Base-by-base conservation (phyloP, 2,888 invertebrate genomes). In the Lamellibrachia satsuma region DNA sequence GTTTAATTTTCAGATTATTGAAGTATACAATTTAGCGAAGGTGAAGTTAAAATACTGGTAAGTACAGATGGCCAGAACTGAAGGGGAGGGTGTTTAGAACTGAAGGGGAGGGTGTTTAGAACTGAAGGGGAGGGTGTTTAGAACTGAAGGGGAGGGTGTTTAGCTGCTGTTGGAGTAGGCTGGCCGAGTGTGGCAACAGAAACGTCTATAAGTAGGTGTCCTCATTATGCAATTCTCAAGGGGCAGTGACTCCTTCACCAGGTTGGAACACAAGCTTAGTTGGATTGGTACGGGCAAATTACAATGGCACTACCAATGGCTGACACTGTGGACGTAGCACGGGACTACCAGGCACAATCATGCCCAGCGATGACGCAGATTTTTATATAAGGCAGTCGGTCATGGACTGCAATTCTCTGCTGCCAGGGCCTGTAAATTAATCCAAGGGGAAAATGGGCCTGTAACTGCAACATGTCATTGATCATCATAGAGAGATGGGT, bases 41-140 rank as follows among this genome's bases (percentile, higher is more conserved):
- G 98, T 99, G 94, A 99, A 99, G 97, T 98, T 99, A 96, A 99
- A 98, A 97, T 99, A 99, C 97, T 98, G 98, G 98, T 98, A 97
- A 97, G 98, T 97, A 11, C 60, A 60, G 9, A 2, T 15, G 22
- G 2, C 60, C 9, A 60, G 60, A 60, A 60, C 60, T 60, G 94
- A 91, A 22, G n/a, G 60, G 51, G 22, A 91, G 22, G 27, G 22
- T 51, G 75, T 92, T 27, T 92, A 7, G n/a, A 90, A 6, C 90
- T 92, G 51, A 7, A 52, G n/a, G 60, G 51, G 15, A 91, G 22
- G 27, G 22, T 51, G 75, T 92, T 27, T 92, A 7, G n/a, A 90
- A 6, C 90, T 92, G 51, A 7, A 52, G n/a, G 60, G 51, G 15
- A 91, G 22, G 27, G 22, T 51, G 75, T 92, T 27, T 92, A 7